Evolutionary conservation across 1,140 invertebrate species (phyloP).

Genomic region (Medauroidea extradentata): DNA sequence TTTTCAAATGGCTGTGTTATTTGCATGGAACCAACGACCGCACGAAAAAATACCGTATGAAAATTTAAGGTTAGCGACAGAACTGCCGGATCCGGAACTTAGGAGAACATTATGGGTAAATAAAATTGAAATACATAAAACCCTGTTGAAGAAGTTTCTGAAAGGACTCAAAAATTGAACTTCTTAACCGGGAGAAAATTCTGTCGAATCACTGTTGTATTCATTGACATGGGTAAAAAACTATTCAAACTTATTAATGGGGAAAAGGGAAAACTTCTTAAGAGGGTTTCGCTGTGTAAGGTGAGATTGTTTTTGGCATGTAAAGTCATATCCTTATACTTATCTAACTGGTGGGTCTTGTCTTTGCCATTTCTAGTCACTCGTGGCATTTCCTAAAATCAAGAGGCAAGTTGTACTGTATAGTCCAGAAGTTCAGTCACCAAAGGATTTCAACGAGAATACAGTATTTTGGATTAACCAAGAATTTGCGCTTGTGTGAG

Average conservation of each 20-base stretch:
- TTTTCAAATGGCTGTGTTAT: slow-evolving; percentile 99
- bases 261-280: too few species aligned
- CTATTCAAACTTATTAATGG: too few species aligned
- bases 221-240: too few species aligned
- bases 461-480: slow-evolving; percentile 96
- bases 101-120: slow-evolving; percentile 88
- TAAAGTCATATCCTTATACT: too few species aligned
- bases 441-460: slow-evolving; percentile 92
- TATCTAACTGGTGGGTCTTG: background rate
- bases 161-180: background rate
- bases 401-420: slow-evolving; percentile 87
- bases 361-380: slow-evolving; percentile 52
- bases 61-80: slow-evolving; percentile 91
- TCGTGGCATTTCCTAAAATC: slow-evolving; percentile 95
- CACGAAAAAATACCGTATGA: slow-evolving; percentile 91
- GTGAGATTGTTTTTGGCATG: too few species aligned
- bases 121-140: slow-evolving; percentile 5
- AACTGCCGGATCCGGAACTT: slow-evolving; percentile 93
- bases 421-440: slow-evolving; percentile 69
- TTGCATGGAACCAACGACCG: slow-evolving; percentile 96
- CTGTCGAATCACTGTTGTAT: too few species aligned
- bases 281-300: too few species aligned
- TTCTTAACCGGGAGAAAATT: too few species aligned
- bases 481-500: slow-evolving; percentile 82
- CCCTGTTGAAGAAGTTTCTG: background rate